Conservation (phyloP, 2,888 invertebrate genomes). For the Seladonia tumulorum region DNA sequence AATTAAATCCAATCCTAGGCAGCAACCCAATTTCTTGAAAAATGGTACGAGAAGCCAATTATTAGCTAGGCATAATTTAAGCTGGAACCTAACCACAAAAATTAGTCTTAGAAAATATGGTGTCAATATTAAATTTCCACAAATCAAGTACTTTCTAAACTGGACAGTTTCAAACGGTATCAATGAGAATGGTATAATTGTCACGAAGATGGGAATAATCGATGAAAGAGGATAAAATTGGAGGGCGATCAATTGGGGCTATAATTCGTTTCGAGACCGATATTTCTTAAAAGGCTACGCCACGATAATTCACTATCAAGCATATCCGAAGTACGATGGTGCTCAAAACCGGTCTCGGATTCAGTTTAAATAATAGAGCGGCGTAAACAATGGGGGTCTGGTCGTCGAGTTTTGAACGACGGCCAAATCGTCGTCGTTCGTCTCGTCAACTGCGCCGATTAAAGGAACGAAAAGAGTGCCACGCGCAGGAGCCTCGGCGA, state of each 20-base stretch:
- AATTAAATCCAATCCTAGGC: background rate
- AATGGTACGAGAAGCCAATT: too few relatives aligned
- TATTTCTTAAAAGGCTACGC: background rate
- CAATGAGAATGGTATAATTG: too few relatives aligned
- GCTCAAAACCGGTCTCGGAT: background rate
- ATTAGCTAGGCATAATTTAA: too few relatives aligned
- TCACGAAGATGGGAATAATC: background rate
- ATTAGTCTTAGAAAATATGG: too few relatives aligned
- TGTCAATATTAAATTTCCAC: too few relatives aligned
- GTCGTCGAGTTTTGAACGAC: constrained; percentile 31
- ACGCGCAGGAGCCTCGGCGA: constrained; percentile 44
- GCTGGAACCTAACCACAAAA: too few relatives aligned
- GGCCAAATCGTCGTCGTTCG: constrained; percentile 34
- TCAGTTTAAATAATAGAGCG: constrained; percentile 31
- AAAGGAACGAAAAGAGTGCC: constrained; percentile 46
- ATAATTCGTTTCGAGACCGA: background rate
- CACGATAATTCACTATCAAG: background rate
- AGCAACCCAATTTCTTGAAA: too few relatives aligned
- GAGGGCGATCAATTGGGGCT: background rate
- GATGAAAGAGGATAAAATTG: background rate
- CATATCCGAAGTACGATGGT: too few relatives aligned
- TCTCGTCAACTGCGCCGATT: constrained; percentile 35
- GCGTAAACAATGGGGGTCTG: constrained; percentile 10
- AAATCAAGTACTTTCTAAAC: too few relatives aligned
- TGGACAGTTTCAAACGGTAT: too few relatives aligned